A percentile compares a stretch with the other conserved stretches of the same genome.
Evolutionary conservation across 2,888 invertebrate species (phyloP).

Genomic region (Pasiphila rectangulata): DNA sequence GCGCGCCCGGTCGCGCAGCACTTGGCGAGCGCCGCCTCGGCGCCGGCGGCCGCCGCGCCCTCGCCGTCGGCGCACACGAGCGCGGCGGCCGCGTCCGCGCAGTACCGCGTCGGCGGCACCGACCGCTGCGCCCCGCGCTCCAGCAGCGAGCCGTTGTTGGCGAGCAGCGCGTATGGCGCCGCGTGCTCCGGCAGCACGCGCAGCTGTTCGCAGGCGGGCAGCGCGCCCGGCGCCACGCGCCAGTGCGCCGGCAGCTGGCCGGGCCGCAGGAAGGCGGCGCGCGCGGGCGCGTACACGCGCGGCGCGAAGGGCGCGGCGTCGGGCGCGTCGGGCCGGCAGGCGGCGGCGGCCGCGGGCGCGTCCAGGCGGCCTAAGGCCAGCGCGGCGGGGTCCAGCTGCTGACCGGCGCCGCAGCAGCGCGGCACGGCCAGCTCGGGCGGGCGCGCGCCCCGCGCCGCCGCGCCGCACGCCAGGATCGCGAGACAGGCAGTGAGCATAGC

Average conservation of each 20-base stretch:
- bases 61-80: slow-evolving; percentile 80
- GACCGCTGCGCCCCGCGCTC: slow-evolving; percentile 65
- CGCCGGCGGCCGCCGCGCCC: slow-evolving; percentile 46
- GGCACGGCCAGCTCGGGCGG: slow-evolving; percentile 53
- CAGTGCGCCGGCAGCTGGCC: slow-evolving; percentile 73
- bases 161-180: slow-evolving; percentile 77
- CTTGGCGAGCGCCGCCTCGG: slow-evolving; percentile 75
- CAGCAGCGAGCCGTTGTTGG: slow-evolving; percentile 84
- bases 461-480: slow-evolving; percentile 40
- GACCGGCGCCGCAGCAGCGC: slow-evolving; percentile 53
- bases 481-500: slow-evolving; percentile 34
- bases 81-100: slow-evolving; percentile 84
- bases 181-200: slow-evolving; percentile 62
- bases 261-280: slow-evolving; percentile 57
- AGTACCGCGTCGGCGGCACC: slow-evolving; percentile 82
- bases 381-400: slow-evolving; percentile 42
- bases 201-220: slow-evolving; percentile 56
- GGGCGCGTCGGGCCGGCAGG: slow-evolving; percentile 63
- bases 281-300: slow-evolving; percentile 78
- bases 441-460: slow-evolving; percentile 42
- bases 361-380: slow-evolving; percentile 49
- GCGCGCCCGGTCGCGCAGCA: slow-evolving; percentile 86
- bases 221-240: slow-evolving; percentile 59
- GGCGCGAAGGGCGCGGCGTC: slow-evolving; percentile 77
- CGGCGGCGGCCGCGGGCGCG: slow-evolving; percentile 72